Evolutionary conservation across 64 coral and sea anemone genomes (phyloP).

Genomic region (Actinia tenebrosa): DNA sequence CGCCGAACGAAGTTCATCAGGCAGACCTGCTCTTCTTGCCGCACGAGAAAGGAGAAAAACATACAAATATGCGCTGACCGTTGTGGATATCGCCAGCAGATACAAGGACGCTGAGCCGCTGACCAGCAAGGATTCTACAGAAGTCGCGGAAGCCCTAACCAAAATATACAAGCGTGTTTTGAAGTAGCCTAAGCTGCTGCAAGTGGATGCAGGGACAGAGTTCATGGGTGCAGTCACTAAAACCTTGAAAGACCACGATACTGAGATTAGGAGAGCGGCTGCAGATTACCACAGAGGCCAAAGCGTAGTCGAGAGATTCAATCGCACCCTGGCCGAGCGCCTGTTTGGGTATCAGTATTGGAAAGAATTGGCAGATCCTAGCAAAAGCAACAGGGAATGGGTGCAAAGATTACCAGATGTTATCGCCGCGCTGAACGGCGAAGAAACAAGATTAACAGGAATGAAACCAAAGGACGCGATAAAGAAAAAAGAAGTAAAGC

Average conservation of each 20-base stretch:
- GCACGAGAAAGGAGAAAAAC: constrained; percentile 28
- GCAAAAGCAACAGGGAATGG: constrained; percentile 23
- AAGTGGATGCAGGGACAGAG: constrained; percentile 57
- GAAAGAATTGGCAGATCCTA: constrained; percentile 15
- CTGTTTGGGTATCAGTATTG: constrained; percentile 33
- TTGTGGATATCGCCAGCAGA: constrained; percentile 19
- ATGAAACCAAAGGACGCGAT: constrained; percentile 50
- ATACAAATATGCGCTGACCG: background rate
- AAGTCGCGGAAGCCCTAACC: background rate
- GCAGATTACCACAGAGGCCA: background rate
- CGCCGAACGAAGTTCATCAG: constrained; percentile 43
- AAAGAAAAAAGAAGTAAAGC: constrained; percentile 9
- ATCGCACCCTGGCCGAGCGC: constrained; percentile 27
- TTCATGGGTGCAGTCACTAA: constrained; percentile 37
- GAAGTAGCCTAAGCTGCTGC: constrained; percentile 36
- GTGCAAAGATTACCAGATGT: constrained; percentile 50
- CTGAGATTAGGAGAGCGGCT: background rate
- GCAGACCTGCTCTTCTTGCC: constrained; percentile 66
- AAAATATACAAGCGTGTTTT: constrained; percentile 10
- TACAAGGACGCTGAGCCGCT: constrained; percentile 20
- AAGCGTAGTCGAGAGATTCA: background rate
- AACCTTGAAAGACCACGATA: background rate
- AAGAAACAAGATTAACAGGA: constrained; percentile 29
- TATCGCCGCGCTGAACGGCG: constrained; percentile 31
- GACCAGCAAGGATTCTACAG: background rate